Percentiles rank a stretch among this genome's conserved stretches.
Conservation (phyloP, 2,888 invertebrate genomes). For the Agrochola circellaris region DNA sequence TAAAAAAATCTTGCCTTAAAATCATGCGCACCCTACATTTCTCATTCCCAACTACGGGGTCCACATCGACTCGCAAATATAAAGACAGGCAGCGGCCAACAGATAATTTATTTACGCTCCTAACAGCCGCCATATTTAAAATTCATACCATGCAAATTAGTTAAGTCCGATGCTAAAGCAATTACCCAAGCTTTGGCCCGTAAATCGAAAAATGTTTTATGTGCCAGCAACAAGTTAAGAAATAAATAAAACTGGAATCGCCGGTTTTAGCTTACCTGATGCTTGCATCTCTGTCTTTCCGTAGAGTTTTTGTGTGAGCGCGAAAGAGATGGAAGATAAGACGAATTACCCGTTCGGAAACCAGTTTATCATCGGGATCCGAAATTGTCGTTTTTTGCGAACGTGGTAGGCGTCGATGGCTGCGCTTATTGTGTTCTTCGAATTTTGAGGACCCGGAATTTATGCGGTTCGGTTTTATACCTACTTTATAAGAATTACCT, state of each 20-base stretch:
- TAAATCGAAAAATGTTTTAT: constrained; percentile 87
- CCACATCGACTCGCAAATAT: constrained; percentile 65
- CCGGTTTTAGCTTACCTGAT: constrained; percentile 77
- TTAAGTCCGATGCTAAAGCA: constrained; percentile 78
- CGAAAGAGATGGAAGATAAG: constrained; percentile 74
- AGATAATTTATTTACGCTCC: constrained; percentile 72
- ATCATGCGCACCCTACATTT: constrained; percentile 42
- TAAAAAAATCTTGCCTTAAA: neutral
- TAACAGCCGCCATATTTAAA: constrained; percentile 79
- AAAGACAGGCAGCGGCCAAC: constrained; percentile 76
- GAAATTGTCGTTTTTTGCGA: constrained; percentile 80
- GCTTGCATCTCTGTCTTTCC: constrained; percentile 68
- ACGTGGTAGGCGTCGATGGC: constrained; percentile 85
- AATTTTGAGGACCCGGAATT: constrained; percentile 75
- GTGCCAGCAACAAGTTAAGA: constrained; percentile 87
- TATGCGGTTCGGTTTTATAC: constrained; percentile 64
- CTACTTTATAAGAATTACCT: constrained; percentile 58
- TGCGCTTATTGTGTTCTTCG: constrained; percentile 81
- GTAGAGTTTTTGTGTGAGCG: constrained; percentile 32
- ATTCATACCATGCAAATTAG: constrained; percentile 84
- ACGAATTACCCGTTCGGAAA: constrained; percentile 83
- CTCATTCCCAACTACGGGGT: constrained; percentile 41
- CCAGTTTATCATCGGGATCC: constrained; percentile 87
- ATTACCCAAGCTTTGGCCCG: constrained; percentile 79
- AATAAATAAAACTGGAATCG: constrained; percentile 86